Evolutionary conservation across 2,113 vertebrate genomes (phyloP), one percentile per base, ranked within the genome.

Genomic region (Serinus canaria): DNA sequence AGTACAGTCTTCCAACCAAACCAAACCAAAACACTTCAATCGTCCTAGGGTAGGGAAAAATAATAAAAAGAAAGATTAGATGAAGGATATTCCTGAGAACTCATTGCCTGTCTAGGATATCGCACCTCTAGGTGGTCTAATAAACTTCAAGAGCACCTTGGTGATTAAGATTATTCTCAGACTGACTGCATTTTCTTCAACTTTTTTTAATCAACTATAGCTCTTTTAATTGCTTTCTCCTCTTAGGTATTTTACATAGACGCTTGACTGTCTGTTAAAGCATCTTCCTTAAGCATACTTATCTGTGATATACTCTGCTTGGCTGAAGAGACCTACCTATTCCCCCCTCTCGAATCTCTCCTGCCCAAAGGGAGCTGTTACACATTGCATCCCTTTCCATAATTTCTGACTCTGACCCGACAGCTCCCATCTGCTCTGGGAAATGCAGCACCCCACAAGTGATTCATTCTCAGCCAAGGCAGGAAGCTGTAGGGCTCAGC

Each of bases 101-200:
- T 96, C 73, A 30, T 70, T 93, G 55, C 79, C 86, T 90, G 82
- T 87, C 68, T 77, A 89, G 88, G 80, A 92, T 92, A 96, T 67
- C 92, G 66, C 79, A 93, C 60, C 68, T 88, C 95, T 94, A 96
- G 96, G 92, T 96, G 94, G 95, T 92, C 95, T 83, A 73, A 93
- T 87, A 93, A 94, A 86, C 90, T 95, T 94, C 87, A 96, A 94
- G 78, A 85, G 75, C 82, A 95, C 49, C 49, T 90, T 68, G 24
- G 39, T 73, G 78, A 92, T 89, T 80, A 72, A 88, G 64, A 59
- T 91, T 35, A 49, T 90, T 87, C 55, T 92, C 83, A 92, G 52
- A 91, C n/a, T 86, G 79, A 68, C 55, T 86, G 18, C 3, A 72
- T 80, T 90, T 91, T 87, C 53, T 79, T 77, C 17, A 63, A 58